Evolutionary conservation across 1,140 invertebrate species (phyloP).

Genomic region (Samia ricini): DNA sequence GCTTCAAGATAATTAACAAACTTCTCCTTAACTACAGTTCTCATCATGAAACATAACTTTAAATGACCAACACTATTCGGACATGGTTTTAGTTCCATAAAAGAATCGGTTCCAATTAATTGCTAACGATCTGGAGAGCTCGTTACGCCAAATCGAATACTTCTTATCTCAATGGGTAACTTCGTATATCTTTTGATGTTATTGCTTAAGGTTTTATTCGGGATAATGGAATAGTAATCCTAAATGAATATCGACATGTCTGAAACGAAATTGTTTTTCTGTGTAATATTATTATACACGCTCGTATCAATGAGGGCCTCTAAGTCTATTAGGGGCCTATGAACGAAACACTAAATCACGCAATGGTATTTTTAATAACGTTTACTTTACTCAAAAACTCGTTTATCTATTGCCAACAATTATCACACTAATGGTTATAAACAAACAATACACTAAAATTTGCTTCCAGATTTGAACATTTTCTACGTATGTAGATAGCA

Average conservation of each 20-base stretch:
- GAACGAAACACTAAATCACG: too few species aligned
- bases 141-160: slow-evolving; percentile 12
- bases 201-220: not conserved
- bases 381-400: too few species aligned
- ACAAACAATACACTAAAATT: too few species aligned
- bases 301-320: too few species aligned
- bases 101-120: slow-evolving; percentile 18
- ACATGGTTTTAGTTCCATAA: slow-evolving; percentile 4
- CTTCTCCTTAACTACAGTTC: not conserved
- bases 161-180: slow-evolving; percentile 7
- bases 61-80: not conserved
- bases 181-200: not conserved
- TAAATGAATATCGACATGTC: not conserved
- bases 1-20: not conserved
- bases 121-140: slow-evolving; percentile 19
- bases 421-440: too few species aligned
- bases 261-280: too few species aligned
- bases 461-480: too few species aligned
- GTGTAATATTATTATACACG: too few species aligned
- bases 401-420: too few species aligned
- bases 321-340: too few species aligned
- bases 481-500: too few species aligned
- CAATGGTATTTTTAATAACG: too few species aligned
- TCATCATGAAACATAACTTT: not conserved
- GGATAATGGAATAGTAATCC: not conserved